Conservation (phyloP, 2,113 vertebrate genomes). For the Plecotus auritus region DNA sequence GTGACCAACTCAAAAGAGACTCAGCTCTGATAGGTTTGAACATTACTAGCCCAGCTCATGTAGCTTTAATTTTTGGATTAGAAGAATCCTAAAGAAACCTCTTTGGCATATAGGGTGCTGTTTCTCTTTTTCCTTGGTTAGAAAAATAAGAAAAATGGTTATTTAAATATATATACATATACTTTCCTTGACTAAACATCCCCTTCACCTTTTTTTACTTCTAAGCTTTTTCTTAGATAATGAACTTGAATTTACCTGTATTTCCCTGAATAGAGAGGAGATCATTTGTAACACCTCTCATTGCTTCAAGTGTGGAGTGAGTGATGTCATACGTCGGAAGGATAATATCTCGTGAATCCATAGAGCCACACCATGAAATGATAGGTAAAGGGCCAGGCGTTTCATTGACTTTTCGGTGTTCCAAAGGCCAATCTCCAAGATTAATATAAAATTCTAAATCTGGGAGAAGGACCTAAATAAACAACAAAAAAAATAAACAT, state of each 20-base stretch:
- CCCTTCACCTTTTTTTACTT: not conserved
- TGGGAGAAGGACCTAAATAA: conserved; percentile 86
- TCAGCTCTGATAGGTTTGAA: not conserved
- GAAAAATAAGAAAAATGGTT: not conserved
- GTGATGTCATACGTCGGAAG: conserved; percentile 94
- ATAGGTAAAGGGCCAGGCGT: conserved; percentile 87
- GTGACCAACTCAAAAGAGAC: not conserved
- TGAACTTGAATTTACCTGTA: conserved; percentile 83
- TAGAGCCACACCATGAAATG: conserved; percentile 94
- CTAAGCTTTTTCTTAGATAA: not conserved
- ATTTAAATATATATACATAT: not conserved
- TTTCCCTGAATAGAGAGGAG: conserved; percentile 95
- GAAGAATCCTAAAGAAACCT: not conserved
- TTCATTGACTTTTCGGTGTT: conserved; percentile 82
- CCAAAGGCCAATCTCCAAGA: conserved; percentile 94
- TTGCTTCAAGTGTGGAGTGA: conserved; percentile 92
- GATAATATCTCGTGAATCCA: conserved; percentile 89
- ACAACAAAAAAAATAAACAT: conserved; percentile 2
- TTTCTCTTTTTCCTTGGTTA: not conserved
- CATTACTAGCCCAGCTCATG: not conserved
- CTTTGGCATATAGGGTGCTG: not conserved
- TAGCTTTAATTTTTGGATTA: conserved; percentile 6
- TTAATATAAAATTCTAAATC: conserved; percentile 94
- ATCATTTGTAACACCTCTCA: conserved; percentile 93
- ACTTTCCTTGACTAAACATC: not conserved